Base-by-base conservation (phyloP, 2,797 vertebrate genomes). In the Syngnathus acus region DNA sequence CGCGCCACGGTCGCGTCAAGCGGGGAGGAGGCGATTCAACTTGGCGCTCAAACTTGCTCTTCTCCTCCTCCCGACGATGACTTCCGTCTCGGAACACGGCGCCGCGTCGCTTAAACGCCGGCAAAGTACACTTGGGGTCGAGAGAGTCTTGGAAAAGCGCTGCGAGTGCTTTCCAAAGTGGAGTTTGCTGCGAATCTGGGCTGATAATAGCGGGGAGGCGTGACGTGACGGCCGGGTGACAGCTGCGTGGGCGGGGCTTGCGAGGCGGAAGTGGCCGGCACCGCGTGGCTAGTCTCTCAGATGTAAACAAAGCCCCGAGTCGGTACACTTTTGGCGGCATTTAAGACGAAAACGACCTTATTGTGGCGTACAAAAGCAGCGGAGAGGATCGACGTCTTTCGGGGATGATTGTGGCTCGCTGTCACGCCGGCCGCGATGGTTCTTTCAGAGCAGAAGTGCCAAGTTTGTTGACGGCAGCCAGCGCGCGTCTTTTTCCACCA, bases 291-390 rank as follows among this genome's bases (percentile, higher is more conserved):
- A 81, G 69, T 72, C 65, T 64, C 76, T 76, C 80, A 84, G 87
- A 89, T 88, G 91, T 92, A 93, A 93, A 93, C 92, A 93, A 91
- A 89, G 78, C 69, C 13, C 26, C 59, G 4, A 42, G 32, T 65
- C 37, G 38, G 51, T 8, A 2, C n/a, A n/a, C 78, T 78, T 73
- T 69, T 37, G 69, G 4, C 1, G 6, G 3, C 0, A 57, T 73
- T 68, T 4, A 21, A 17, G 14, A 1, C 8, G 45, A 1, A 0
- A 62, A 1, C 0, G 0, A 23, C 42, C 21, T 13, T 16, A 8
- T 8, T 16, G 21, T 16, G 17, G 8, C 1, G 9, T 8, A 9
- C 16, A 62, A 45, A 21, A 4, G 21, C 13, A 9, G 60, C 55
- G 14, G 13, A 17, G 55, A 0, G 6, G 5, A 11, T 58, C 32